These are phyloP conservation scores for Oxytorus armatus DNA, from an alignment of 2,888 invertebrate genomes.

Conservation along the genomic window DNA sequence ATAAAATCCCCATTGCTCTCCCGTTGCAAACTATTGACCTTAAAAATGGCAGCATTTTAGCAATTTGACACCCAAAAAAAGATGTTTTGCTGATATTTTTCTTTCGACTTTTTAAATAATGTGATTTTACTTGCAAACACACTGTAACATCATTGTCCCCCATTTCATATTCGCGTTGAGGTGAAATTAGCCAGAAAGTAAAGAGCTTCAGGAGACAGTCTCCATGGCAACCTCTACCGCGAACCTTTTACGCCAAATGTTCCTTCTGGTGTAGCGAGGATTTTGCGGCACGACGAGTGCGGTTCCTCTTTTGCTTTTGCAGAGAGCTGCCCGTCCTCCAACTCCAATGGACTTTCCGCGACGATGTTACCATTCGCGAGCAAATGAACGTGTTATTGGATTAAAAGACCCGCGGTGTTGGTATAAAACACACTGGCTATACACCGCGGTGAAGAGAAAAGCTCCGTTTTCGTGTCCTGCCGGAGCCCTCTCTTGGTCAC, in stretches of 20 bases:
- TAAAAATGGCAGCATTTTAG: too few species aligned
- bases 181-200: slow-evolving; percentile 18
- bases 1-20: too few species aligned
- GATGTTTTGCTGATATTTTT: too few species aligned
- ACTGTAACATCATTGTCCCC: slow-evolving; percentile 24
- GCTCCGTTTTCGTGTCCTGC: slow-evolving; percentile 23
- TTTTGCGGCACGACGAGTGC: slow-evolving; percentile 68
- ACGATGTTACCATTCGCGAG: slow-evolving; percentile 42
- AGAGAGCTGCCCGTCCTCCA: slow-evolving; percentile 49
- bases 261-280: slow-evolving; percentile 71
- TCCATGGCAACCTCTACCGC: slow-evolving; percentile 58
- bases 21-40: too few species aligned
- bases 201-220: slow-evolving; percentile 13
- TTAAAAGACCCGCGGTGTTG: slow-evolving; percentile 62
- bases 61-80: too few species aligned
- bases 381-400: slow-evolving; percentile 62
- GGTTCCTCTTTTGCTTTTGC: slow-evolving; percentile 69
- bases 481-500: slow-evolving; percentile 4
- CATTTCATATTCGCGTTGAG: slow-evolving; percentile 50
- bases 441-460: slow-evolving; percentile 41
- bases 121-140: slow-evolving; percentile 34
- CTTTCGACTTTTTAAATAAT: background rate
- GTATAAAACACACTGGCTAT: slow-evolving; percentile 55
- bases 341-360: slow-evolving; percentile 52
- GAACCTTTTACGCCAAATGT: slow-evolving; percentile 65